These are phyloP conservation scores for Calyptommatus sinebrachiatus DNA, from an alignment of 2,113 vertebrate species.

Conservation along the genomic window DNA sequence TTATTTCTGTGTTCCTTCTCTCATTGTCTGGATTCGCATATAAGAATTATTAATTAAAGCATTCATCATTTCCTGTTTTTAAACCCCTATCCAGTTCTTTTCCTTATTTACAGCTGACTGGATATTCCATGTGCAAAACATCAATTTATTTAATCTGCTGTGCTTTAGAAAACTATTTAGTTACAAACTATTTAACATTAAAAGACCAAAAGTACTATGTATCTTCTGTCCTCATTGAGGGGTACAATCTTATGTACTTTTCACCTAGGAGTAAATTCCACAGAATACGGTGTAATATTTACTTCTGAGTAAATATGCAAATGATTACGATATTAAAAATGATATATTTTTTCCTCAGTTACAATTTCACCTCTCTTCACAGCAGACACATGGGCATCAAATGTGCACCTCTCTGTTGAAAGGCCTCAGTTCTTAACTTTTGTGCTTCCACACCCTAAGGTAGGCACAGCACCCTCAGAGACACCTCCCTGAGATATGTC, in stretches of 20 bases:
- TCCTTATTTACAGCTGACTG: constrained; percentile 6
- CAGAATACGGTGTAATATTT: neutral
- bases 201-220: neutral
- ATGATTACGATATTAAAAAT: neutral
- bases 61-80: neutral
- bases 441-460: no score
- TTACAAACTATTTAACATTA: constrained; percentile 13
- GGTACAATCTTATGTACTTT: neutral
- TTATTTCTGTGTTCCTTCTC: neutral
- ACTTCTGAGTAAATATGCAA: neutral
- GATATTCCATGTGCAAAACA: constrained; percentile 19
- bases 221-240: neutral
- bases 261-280: neutral
- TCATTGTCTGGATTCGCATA: neutral
- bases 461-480: no score
- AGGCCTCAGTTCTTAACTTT: no score
- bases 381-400: no score
- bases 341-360: neutral
- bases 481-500: no score
- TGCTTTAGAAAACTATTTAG: constrained; percentile 20
- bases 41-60: neutral
- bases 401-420: no score
- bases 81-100: neutral
- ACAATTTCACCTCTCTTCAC: no score
- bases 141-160: neutral